phyloP scores from a whole-genome alignment of 2,888 invertebrate species.

The Helleia helle region DNA sequence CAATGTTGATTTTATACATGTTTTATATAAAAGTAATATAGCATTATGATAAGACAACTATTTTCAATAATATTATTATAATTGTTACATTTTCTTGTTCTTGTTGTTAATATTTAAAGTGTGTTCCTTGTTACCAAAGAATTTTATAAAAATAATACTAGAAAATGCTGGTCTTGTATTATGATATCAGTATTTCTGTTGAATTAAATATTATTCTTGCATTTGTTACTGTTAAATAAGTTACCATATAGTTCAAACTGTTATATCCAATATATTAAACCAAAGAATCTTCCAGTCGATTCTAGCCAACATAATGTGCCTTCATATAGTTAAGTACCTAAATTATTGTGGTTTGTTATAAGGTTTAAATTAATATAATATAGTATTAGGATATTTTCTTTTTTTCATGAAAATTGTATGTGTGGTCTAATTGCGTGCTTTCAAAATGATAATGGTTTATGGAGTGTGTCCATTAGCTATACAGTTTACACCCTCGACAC shows the following conservation, averaged over 20 bases:
- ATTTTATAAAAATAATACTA: slow-evolving; percentile 37
- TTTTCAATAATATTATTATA: slow-evolving; percentile 44
- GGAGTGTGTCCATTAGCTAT: neutral
- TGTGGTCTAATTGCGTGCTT: slow-evolving; percentile 3
- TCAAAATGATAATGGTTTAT: neutral
- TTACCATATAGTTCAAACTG: slow-evolving; percentile 65
- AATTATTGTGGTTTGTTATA: slow-evolving; percentile 25
- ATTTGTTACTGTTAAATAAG: slow-evolving; percentile 61
- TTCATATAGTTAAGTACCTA: slow-evolving; percentile 25
- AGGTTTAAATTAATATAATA: slow-evolving; percentile 17
- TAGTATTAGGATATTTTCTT: slow-evolving; percentile 14
- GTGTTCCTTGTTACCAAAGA: slow-evolving; percentile 74
- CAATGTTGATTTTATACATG: slow-evolving; percentile 16
- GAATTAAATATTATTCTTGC: slow-evolving; percentile 41
- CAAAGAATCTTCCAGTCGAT: slow-evolving; percentile 67
- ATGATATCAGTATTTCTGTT: slow-evolving; percentile 50
- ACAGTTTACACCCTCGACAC: too few relatives aligned
- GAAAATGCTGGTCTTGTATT: slow-evolving; percentile 42
- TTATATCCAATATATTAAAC: slow-evolving; percentile 54
- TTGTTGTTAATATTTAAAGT: slow-evolving; percentile 63
- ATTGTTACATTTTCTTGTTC: slow-evolving; percentile 69
- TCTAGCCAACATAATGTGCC: slow-evolving; percentile 36
- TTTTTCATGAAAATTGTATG: slow-evolving; percentile 10
- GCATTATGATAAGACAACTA: slow-evolving; percentile 33
- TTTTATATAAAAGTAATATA: neutral